Percentiles rank a stretch among this genome's conserved stretches.
Conservation (phyloP, 2,888 invertebrate species). For the Electrophaes corylata region DNA sequence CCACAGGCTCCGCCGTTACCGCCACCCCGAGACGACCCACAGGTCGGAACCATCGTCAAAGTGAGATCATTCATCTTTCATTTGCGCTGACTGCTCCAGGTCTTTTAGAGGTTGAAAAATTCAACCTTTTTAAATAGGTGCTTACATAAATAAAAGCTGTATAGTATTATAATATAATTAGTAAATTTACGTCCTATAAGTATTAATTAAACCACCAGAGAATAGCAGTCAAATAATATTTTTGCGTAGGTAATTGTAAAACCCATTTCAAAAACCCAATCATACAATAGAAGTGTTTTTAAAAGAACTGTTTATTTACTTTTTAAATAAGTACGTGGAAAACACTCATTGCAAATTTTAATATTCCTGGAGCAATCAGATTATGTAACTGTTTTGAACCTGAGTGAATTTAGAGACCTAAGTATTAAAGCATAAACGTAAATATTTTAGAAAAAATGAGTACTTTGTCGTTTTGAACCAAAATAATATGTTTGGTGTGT, state of each 20-base stretch:
- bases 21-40: slow-evolving; percentile 80
- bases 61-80: slow-evolving; percentile 83
- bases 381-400: slow-evolving; percentile 32
- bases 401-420: slow-evolving; percentile 15
- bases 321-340: too few species aligned
- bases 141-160: too few species aligned
- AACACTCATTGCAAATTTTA: background rate
- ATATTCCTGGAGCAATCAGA: slow-evolving; percentile 36
- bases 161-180: too few species aligned
- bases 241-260: too few species aligned
- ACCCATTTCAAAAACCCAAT: too few species aligned
- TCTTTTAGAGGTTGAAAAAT: background rate
- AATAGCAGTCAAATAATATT: too few species aligned
- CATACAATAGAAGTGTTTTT: too few species aligned
- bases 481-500: slow-evolving; percentile 8
- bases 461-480: background rate
- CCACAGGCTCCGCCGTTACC: slow-evolving; percentile 50
- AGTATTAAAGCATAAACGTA: background rate
- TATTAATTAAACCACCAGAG: too few species aligned
- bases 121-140: background rate
- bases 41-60: slow-evolving; percentile 95
- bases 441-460: background rate
- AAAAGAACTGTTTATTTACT: too few species aligned
- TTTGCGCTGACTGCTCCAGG: slow-evolving; percentile 35
- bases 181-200: too few species aligned